Evolutionary conservation across 2,888 invertebrate species (phyloP), one percentile per base, ranked within the genome.

Genomic region (Megalurothrips usitatus): DNA sequence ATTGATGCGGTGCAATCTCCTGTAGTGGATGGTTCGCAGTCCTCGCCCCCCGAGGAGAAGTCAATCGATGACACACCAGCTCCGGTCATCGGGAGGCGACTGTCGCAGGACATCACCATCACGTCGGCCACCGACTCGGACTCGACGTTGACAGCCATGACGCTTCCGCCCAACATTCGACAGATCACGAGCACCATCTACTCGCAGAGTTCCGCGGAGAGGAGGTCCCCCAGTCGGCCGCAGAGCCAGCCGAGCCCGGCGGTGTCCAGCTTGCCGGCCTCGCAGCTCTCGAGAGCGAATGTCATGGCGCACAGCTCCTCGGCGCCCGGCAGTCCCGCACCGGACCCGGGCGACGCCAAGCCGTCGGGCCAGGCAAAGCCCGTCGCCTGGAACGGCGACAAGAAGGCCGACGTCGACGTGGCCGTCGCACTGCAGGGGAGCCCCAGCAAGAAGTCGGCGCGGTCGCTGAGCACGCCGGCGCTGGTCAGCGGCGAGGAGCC

Each of bases 71-170:
- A 75, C 26, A 75, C n/a, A 10, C 68, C 68, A 23, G 68, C 26
- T 8, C 12, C 26, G 1, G 26, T 75, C 26, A 75, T 11, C 9
- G 68, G 68, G 26, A 75, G 68, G 26, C 9, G 68, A 75, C 26
- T 26, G 26, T 75, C 68, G 12, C 68, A 75, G 10, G 68, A 75
- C 12, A 75, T 75, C 9, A 75, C 68, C 23, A 75, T 75, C n/a
- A 75, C 68, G 1, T 75, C 68, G 10, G 68, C 68, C 26, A 75
- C 68, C 26, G 68, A 75, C 26, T 75, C 68, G 26, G 68, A 75
- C 26, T 75, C 68, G 11, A 75, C 68, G 10, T 75, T 75, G 23
- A 75, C 68, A 26, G 68, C 68, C 12, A 75, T 75, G 68, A 75
- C 68, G 23, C 68, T 75, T 26, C 68, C 68, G 23, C 68, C 68